Conservation (phyloP, 2,797 vertebrate genomes). For the Kryptopterus vitreolus region DNA sequence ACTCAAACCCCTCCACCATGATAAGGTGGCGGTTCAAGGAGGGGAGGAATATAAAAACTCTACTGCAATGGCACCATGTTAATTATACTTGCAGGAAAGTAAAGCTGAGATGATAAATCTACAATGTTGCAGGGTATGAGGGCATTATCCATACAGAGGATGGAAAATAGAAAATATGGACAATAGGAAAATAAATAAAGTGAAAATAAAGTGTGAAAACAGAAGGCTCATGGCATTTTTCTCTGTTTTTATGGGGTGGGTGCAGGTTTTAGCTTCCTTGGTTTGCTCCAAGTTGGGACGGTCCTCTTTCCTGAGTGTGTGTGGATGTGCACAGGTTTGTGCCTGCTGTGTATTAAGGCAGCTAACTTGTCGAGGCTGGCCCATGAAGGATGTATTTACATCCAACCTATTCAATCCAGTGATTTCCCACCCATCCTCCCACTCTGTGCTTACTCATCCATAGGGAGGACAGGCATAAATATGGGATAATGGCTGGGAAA, state of each 20-base stretch:
- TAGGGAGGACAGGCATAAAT: conserved; percentile 45
- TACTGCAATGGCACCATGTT: neutral
- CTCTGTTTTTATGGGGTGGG: conserved; percentile 26
- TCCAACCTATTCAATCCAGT: conserved; percentile 65
- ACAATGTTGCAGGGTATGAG: neutral
- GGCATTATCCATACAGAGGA: neutral
- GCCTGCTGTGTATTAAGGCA: conserved; percentile 57
- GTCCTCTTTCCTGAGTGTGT: conserved; percentile 34
- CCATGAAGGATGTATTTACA: conserved; percentile 72
- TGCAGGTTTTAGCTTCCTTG: conserved; percentile 2
- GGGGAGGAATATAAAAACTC: no score
- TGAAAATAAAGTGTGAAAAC: neutral
- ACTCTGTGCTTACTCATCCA: conserved; percentile 58
- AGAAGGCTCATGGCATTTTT: neutral
- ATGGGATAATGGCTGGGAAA: conserved; percentile 58
- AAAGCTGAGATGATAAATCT: neutral
- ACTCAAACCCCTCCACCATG: no score
- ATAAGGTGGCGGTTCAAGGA: no score
- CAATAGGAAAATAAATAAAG: no score
- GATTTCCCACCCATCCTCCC: conserved; percentile 70
- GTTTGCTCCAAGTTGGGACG: conserved; percentile 5
- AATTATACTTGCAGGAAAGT: neutral
- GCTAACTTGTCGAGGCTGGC: conserved; percentile 73
- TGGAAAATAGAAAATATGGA: neutral
- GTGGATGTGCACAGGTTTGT: conserved; percentile 49